phyloP scores from a whole-genome alignment of 2,888 invertebrate species.

The Onchidella celtica region DNA sequence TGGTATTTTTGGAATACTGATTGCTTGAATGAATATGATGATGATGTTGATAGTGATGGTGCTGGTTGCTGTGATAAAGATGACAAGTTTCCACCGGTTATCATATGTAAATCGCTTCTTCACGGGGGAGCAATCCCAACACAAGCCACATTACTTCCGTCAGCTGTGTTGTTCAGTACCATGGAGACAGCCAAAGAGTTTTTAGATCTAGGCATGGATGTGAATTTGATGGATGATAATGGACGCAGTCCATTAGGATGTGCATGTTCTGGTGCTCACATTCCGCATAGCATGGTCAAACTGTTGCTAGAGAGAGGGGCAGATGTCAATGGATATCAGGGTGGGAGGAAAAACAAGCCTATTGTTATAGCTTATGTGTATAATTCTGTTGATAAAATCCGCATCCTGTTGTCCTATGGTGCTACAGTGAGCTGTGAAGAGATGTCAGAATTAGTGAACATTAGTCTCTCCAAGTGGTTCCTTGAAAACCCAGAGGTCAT shows the following conservation, averaged over 20 bases:
- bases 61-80: slow-evolving; percentile 43
- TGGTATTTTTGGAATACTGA: slow-evolving; percentile 73
- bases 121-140: slow-evolving; percentile 66
- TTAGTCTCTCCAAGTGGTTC: slow-evolving; percentile 72
- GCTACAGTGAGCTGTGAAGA: slow-evolving; percentile 71
- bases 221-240: slow-evolving; percentile 74
- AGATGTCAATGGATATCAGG: slow-evolving; percentile 72
- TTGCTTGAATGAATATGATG: slow-evolving; percentile 43
- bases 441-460: slow-evolving; percentile 72
- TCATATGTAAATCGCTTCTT: slow-evolving; percentile 69
- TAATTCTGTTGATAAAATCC: slow-evolving; percentile 74
- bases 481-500: slow-evolving; percentile 75
- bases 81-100: slow-evolving; percentile 67
- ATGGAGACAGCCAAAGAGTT: slow-evolving; percentile 66
- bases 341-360: slow-evolving; percentile 74
- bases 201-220: slow-evolving; percentile 72
- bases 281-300: slow-evolving; percentile 64
- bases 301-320: slow-evolving; percentile 70
- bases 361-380: slow-evolving; percentile 74
- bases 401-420: slow-evolving; percentile 71
- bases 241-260: slow-evolving; percentile 72
- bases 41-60: neutral
- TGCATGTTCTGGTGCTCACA: slow-evolving; percentile 67
- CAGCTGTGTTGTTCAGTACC: slow-evolving; percentile 70
- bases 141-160: slow-evolving; percentile 71